phyloP scores from a whole-genome alignment of 1,140 invertebrate species.

The Belonocnema kinseyi region DNA sequence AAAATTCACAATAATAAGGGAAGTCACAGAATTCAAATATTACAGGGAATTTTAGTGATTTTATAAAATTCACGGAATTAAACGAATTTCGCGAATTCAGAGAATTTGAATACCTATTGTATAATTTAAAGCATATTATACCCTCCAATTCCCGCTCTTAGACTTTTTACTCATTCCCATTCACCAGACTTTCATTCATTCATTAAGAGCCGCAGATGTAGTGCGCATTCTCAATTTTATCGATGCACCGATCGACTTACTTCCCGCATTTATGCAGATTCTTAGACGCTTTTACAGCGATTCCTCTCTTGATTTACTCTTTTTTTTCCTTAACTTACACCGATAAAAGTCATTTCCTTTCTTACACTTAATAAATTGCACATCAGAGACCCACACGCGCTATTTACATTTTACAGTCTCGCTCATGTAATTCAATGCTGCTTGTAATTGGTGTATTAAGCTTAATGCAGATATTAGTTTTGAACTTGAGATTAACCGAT shows the following conservation, averaged over 20 bases:
- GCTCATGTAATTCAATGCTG: slow-evolving; percentile 31
- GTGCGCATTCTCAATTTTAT: slow-evolving; percentile 68
- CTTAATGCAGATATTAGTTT: too few relatives aligned
- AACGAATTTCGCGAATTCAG: too few relatives aligned
- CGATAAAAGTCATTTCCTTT: neutral
- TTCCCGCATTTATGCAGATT: slow-evolving; percentile 39
- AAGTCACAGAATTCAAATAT: too few relatives aligned
- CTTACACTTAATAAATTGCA: neutral
- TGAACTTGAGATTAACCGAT: too few relatives aligned
- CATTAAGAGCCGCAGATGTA: slow-evolving; percentile 44
- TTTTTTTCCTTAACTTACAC: slow-evolving; percentile 12
- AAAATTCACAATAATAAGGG: too few relatives aligned
- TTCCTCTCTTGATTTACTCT: slow-evolving; percentile 39
- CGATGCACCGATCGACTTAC: slow-evolving; percentile 61
- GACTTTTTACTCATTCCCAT: neutral
- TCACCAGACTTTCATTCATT: slow-evolving; percentile 35
- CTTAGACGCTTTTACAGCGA: slow-evolving; percentile 22
- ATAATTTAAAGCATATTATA: too few relatives aligned
- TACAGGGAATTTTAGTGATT: too few relatives aligned
- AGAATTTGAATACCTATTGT: too few relatives aligned
- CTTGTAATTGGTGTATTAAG: too few relatives aligned
- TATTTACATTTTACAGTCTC: slow-evolving; percentile 36
- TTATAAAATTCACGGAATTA: too few relatives aligned
- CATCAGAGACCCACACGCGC: neutral
- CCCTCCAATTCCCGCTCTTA: too few relatives aligned